phyloP scores from a whole-genome alignment of 2,113 vertebrate genomes.

The Neotoma lepida region DNA sequence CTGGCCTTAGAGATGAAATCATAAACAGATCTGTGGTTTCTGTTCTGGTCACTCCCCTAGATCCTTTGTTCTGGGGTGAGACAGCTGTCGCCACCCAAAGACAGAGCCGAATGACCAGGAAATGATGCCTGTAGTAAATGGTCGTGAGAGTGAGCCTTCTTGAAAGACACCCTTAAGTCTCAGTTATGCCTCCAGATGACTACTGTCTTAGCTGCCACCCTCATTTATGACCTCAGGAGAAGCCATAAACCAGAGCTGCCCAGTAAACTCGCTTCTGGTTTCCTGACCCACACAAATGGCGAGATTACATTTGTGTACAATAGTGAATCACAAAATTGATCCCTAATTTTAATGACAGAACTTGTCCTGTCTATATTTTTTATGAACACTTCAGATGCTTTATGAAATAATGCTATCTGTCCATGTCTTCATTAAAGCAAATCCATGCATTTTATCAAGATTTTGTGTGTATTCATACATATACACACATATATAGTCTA shows the following conservation, averaged over 20 bases:
- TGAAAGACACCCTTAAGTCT: neutral
- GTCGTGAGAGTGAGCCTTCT: neutral
- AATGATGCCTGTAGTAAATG: neutral
- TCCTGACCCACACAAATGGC: neutral
- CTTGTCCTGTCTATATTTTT: constrained; percentile 11
- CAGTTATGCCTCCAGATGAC: neutral
- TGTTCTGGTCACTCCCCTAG: neutral
- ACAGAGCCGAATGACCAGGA: neutral
- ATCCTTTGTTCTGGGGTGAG: neutral
- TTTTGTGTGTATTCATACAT: neutral
- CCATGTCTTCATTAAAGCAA: neutral
- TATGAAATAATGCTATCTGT: neutral
- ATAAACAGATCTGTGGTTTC: constrained; percentile 6
- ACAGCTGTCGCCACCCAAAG: neutral
- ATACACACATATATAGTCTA: neutral
- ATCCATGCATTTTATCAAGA: neutral
- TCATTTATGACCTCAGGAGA: neutral
- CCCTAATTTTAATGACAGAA: constrained; percentile 2
- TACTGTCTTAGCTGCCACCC: neutral
- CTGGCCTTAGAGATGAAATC: neutral
- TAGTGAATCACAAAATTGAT: neutral
- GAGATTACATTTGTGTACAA: neutral
- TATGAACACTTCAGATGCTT: neutral
- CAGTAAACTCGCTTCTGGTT: neutral
- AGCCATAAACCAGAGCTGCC: neutral